Base-by-base conservation (phyloP, 2,797 vertebrate genomes). In the Oreochromis mossambicus region DNA sequence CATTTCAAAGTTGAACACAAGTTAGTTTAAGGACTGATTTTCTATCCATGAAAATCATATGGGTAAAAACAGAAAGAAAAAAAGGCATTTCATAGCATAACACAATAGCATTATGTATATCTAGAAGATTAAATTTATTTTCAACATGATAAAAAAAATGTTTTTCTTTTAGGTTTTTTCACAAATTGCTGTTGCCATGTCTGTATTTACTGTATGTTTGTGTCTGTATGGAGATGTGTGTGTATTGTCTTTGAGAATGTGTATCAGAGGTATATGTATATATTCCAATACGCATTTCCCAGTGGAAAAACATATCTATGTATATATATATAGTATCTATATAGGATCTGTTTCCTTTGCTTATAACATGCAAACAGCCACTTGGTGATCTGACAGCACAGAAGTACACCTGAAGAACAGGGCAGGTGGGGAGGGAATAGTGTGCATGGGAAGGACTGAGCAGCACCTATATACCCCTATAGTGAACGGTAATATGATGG, bases 301-400 rank as follows among this genome's bases (percentile, higher is more conserved):
- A 83, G 86, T 88, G 88, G 93, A 94, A 96, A 96, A 95, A 96
- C 94, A 93, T 94, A 94, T 94, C 87, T 96, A 94, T 95, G 90
- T 94, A 95, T 96, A 96, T 95, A 96, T 95, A 95, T 95, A 96
- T 96, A 94, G 87, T 92, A 96, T 96, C 91, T 96, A 96, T 96
- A 96, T 95, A 95, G 87, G 95, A 95, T 96, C 92, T 94, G 95
- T 96, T 95, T 96, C 93, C 94, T 95, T 96, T 98, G 96, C 95
- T 97, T 96, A 97, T 96, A 93, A 98, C 98, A 99, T 99, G 98
- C 98, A 99, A 96, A 98, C 97, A 97, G 97, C 97, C 97, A 97
- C 97, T 97, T 96, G 95, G 96, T 98, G 97, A 98, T 97, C 97
- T 96, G 96, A 98, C 96, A 97, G 97, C 97, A 97, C 97, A 97